Conservation (phyloP, 1,140 invertebrate species). For the Neelides sp. region DNA sequence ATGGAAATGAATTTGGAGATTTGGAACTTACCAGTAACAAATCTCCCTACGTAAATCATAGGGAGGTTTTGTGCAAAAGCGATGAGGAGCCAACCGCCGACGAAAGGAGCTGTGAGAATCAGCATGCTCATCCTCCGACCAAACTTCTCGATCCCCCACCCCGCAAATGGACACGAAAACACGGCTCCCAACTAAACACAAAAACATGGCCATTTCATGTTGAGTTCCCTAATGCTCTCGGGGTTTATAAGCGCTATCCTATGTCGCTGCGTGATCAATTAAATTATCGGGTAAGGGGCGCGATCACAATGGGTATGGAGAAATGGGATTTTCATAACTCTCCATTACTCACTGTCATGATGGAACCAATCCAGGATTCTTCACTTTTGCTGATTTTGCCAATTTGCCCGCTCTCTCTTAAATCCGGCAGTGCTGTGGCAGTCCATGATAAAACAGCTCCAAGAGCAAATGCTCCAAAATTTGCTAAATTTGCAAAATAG, state of each 20-base stretch:
- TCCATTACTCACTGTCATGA: too few species aligned
- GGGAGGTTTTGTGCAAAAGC: slow-evolving; percentile 39
- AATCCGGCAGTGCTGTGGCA: slow-evolving; percentile 24
- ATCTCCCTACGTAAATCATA: slow-evolving; percentile 48
- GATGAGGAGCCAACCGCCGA: slow-evolving; percentile 54
- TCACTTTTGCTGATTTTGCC: slow-evolving; percentile 12
- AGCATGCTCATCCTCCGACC: slow-evolving; percentile 51
- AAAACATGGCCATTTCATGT: too few species aligned
- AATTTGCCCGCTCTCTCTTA: slow-evolving; percentile 14
- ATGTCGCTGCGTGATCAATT: too few species aligned
- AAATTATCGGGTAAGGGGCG: too few species aligned
- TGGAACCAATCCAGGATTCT: slow-evolving; percentile 24
- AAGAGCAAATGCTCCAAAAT: slow-evolving; percentile 19
- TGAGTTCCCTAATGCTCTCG: too few species aligned
- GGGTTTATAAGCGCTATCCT: too few species aligned
- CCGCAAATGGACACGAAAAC: too few species aligned
- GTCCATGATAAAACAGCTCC: slow-evolving; percentile 21
- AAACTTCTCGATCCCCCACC: slow-evolving; percentile 49
- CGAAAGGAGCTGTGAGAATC: slow-evolving; percentile 46
- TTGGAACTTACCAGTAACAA: slow-evolving; percentile 47
- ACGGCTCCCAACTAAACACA: too few species aligned
- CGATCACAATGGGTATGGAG: too few species aligned
- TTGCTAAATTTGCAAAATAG: too few species aligned
- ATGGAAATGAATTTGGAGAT: slow-evolving; percentile 35
- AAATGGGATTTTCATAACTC: too few species aligned